Evolutionary conservation across 2,888 invertebrate species (phyloP), one percentile per base, ranked within the genome.

Genomic region (Chymomyza amoena): DNA sequence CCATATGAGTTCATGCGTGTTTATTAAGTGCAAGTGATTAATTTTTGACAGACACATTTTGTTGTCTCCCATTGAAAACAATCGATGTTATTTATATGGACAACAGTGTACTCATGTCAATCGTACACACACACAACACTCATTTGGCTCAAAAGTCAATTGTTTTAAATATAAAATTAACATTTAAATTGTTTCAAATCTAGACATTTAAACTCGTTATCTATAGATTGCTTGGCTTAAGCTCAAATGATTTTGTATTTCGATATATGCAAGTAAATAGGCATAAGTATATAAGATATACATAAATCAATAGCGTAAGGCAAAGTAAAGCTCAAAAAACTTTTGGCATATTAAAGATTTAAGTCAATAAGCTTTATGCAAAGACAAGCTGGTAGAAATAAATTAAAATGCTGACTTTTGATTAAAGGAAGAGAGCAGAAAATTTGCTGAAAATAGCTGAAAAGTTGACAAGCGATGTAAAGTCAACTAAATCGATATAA

Each of bases 31-130:
- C 83, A 80, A 78, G 87, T 86, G 89, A 87, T 89, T 88, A 89
- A 88, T 88, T 84, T 88, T 88, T 89, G 85, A 89, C 88, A 89
- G 88, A 70, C 78, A 69, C 85, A 87, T 83, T 83, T 45, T 85
- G 86, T 87, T 87, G 76, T 85, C 70, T 66, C 73, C 69, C 74
- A 83, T 87, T 83, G 83, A 82, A 85, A 82, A 83, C 87, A 83
- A 85, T 87, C 87, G 87, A 82, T 85, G 83, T 78, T 45, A 45
- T 13, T 13, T 45, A 45, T 45, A 13, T 45, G 13, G 13, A 32
- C 32, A 32, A 32, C 7, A 32, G 7, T 32, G 5, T 13, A 45
- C 13, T n/a, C 39, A 45, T 45, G 39, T 45, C 39, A 32, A 4
- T 32, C 7, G 9, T 32, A 32, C 39, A 15, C 4, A 45, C 13